Conservation (phyloP, 2,797 vertebrate genomes). For the Pseudochaenichthys georgianus region DNA sequence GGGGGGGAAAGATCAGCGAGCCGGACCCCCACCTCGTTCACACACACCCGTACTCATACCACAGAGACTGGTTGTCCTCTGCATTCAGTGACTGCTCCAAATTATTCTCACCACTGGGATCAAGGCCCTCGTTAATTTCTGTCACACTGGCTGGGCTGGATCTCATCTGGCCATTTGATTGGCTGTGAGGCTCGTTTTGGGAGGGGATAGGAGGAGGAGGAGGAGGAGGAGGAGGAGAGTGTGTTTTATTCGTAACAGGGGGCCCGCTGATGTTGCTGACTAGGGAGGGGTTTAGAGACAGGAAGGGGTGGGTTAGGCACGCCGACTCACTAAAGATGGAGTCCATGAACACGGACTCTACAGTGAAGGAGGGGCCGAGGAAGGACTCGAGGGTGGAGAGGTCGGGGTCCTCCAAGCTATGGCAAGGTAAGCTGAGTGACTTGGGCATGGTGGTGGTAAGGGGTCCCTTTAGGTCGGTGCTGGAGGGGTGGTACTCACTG, state of each 20-base stretch:
- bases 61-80: conserved; percentile 94
- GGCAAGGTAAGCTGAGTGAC: conserved; percentile 84
- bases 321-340: conserved; percentile 84
- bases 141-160: conserved; percentile 51
- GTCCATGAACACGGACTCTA: conserved; percentile 85
- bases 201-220: conserved; percentile 51
- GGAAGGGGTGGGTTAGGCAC: conserved; percentile 87
- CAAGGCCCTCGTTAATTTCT: conserved; percentile 53
- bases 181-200: conserved; percentile 73
- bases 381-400: conserved; percentile 83
- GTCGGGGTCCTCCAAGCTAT: conserved; percentile 78
- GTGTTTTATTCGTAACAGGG: conserved; percentile 73
- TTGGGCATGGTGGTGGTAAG: conserved; percentile 75
- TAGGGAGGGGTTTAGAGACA: conserved; percentile 94
- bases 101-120: conserved; percentile 56
- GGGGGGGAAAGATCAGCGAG: conserved; percentile 4
- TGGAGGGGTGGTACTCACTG: conserved; percentile 95
- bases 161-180: conserved; percentile 63
- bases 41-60: conserved; percentile 98
- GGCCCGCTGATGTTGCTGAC: conserved; percentile 95
- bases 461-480: conserved; percentile 67
- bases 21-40: conserved; percentile 76
- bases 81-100: conserved; percentile 85
- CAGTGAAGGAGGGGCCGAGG: conserved; percentile 84
- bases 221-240: conserved; percentile 63